Evolutionary conservation across 2,797 vertebrate genomes (phyloP), one percentile per base, ranked within the genome.

Genomic region (Acrossocheilus fasciatus): DNA sequence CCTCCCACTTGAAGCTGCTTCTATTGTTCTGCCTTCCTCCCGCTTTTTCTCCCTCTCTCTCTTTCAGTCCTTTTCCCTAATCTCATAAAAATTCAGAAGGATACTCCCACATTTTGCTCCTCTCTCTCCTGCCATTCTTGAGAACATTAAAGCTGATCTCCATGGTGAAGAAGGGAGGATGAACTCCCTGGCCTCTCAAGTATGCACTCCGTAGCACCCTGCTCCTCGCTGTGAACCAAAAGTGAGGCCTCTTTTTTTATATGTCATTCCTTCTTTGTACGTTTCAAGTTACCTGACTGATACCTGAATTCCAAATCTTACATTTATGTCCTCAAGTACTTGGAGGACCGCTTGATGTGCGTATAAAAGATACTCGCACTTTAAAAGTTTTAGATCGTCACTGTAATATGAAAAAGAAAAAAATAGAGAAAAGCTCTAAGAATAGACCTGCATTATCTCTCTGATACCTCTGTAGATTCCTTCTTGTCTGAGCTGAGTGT

Each of bases 31-130:
- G 30, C 75, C 57, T 84, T 79, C 34, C 64, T 59, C 57, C 80
- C 23, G 64, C 79, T 69, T 7, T 81, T 81, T 70, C 66, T 52
- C 43, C 34, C 43, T 86, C 83, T 77, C 70, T 54, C 70, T 85
- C 68, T 72, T 68, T 26, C 91, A 86, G 91, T 91, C 91, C 91
- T 91, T 86, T 82, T 93, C 94, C 92, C 92, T 91, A 86, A 66
- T 94, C 94, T 95, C 93, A 95, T 96, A 93, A 92, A 93, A 92
- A 95, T 95, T 94, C 94, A 91, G 80, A 87, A 89, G 91, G 89
- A 91, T 88, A 90, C 92, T 94, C 79, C 52, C 39, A 81, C 93
- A 93, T 94, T 92, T 94, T 90, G 86, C 89, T 89, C 9, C 52
- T 90, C 87, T 75, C 86, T 86, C 66, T 93, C 91, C 90, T 88